phyloP scores from a whole-genome alignment of 2,113 vertebrate species.

The Saguinus imperator region DNA sequence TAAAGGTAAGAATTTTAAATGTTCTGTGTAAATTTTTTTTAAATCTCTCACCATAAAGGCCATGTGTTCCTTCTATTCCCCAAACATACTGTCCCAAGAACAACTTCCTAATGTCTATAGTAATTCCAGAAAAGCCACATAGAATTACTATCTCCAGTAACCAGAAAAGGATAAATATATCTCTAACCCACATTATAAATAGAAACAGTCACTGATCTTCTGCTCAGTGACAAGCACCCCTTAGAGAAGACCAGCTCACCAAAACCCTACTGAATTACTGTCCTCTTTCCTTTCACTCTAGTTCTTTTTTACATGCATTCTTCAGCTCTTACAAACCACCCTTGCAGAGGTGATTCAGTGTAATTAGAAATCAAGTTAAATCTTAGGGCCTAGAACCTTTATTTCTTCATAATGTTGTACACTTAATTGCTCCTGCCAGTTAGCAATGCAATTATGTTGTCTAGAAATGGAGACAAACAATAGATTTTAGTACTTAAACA shows the following conservation, averaged over 20 bases:
- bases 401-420: slow-evolving; percentile 72
- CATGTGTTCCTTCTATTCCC: not conserved
- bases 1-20: not conserved
- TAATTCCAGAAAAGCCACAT: not conserved
- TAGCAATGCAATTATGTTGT: slow-evolving; percentile 72
- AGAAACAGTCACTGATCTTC: slow-evolving; percentile 3
- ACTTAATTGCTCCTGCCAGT: slow-evolving; percentile 76
- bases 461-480: slow-evolving; percentile 79
- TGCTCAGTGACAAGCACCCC: not conserved
- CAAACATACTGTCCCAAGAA: not conserved
- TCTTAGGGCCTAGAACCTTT: slow-evolving; percentile 64
- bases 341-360: not conserved
- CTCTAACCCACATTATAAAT: not conserved
- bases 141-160: not conserved
- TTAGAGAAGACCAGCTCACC: not conserved
- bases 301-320: rapidly evolving
- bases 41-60: not conserved
- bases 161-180: not conserved
- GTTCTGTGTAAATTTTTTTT: not conserved
- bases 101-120: not conserved
- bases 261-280: rapidly evolving
- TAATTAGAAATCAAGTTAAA: slow-evolving; percentile 78
- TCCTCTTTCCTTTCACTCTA: not conserved
- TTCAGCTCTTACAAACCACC: slow-evolving; percentile 9
- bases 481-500: slow-evolving; percentile 77